Conservation (phyloP, 1,140 invertebrate species). For the Cydia amplana region DNA sequence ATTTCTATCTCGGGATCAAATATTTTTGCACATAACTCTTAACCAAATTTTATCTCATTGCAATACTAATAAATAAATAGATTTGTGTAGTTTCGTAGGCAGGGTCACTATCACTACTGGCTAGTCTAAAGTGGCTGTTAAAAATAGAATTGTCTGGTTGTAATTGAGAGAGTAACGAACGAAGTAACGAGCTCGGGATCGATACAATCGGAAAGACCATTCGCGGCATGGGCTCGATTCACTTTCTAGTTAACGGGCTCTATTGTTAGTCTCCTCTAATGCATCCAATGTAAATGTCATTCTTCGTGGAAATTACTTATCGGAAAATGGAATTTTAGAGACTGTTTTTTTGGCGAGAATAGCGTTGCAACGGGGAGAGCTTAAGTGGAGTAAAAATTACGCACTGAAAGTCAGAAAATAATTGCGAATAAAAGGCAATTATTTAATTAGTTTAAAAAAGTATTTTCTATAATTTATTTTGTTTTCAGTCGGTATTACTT, state of each 20-base stretch:
- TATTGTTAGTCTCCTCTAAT: constrained; percentile 61
- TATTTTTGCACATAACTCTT: no score
- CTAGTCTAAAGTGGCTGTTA: constrained; percentile 11
- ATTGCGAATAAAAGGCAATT: not conserved
- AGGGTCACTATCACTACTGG: not conserved
- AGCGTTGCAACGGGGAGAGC: not conserved
- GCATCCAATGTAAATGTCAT: constrained; percentile 55
- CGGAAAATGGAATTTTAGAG: constrained; percentile 32
- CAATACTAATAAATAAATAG: no score
- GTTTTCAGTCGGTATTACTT: not conserved
- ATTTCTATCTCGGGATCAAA: no score
- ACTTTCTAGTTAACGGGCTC: constrained; percentile 65
- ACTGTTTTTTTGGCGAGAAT: not conserved
- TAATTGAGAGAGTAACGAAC: constrained; percentile 59
- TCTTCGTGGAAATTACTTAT: constrained; percentile 39
- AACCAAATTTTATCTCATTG: no score
- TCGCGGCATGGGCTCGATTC: constrained; percentile 56
- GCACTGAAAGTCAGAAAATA: not conserved
- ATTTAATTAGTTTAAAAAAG: not conserved
- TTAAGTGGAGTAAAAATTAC: not conserved
- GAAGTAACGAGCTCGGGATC: constrained; percentile 51
- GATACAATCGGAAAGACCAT: constrained; percentile 66
- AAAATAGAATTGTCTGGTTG: constrained; percentile 47
- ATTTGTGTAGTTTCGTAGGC: no score
- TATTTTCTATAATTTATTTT: not conserved